Evolutionary conservation across 2,888 invertebrate genomes (phyloP), one percentile per base, ranked within the genome.

Genomic region (Cantharis flavilabris): DNA sequence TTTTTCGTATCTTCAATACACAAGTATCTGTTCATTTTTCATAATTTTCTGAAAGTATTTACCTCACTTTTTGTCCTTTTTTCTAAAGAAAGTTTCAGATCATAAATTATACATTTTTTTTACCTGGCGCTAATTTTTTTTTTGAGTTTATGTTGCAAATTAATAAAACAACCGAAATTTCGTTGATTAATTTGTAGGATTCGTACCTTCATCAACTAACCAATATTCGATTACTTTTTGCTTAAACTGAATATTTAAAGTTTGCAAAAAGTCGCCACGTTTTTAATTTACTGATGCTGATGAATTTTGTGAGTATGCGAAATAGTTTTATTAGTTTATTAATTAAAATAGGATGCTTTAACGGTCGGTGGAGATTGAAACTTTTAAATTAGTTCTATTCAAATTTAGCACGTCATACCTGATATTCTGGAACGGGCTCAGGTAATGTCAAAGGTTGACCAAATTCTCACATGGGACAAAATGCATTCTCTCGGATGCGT

Each of bases 361-460:
- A 49, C 49, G 9, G 49, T 49, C n/a, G 7, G 7, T 13, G n/a
- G 1, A 5, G 4, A n/a, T n/a, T 5, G 49, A 4, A 49, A 49
- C 49, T 33, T 33, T 33, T 49, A 49, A 49, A 49, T 49, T 49
- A n/a, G 9, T 49, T 49, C 49, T 49, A 49, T 49, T 49, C 49
- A 33, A 33, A 33, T 33, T 33, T 33, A 5, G 13, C 33, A 49
- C n/a, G n/a, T 23, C 20, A n/a, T 20, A 67, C 20, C 26, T 67
- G 65, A 67, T 26, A 26, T 67, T 67, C 65, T 23, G 26, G 65
- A 67, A 67, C 26, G 65, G 65, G 65, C 65, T 67, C 65, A 67
- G 65, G 65, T 67, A 67, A 67, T 67, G 65, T 65, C 65, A 67
- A 67, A 67, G 65, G 65, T 67, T 67, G 65, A 18, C 65, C 65